phyloP scores from a whole-genome alignment of 2,113 vertebrate species.

The Clinocottus analis region DNA sequence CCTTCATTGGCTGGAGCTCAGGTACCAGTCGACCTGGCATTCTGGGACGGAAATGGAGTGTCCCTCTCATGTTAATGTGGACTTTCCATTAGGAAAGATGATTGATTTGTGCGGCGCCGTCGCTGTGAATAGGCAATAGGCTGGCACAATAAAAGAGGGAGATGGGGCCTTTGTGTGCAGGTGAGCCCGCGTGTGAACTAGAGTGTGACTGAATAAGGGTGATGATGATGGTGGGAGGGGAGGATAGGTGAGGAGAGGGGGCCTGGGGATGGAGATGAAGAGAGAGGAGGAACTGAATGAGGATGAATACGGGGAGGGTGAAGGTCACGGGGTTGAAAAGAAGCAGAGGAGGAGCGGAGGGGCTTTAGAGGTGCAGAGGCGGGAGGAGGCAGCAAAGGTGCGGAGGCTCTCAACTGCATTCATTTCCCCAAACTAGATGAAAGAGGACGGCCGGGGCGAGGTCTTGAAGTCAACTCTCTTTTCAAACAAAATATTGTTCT shows the following conservation, averaged over 20 bases:
- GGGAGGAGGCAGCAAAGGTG: slow-evolving; percentile 56
- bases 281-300: slow-evolving; percentile 56
- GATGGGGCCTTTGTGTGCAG: slow-evolving; percentile 72
- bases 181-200: slow-evolving; percentile 66
- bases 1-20: slow-evolving; percentile 69
- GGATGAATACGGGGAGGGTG: slow-evolving; percentile 55
- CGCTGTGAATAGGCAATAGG: slow-evolving; percentile 73
- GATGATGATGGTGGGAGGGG: slow-evolving; percentile 33
- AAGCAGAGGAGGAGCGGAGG: slow-evolving; percentile 34
- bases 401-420: slow-evolving; percentile 45
- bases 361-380: slow-evolving; percentile 25
- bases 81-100: slow-evolving; percentile 84
- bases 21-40: slow-evolving; percentile 81
- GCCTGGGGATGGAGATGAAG: slow-evolving; percentile 3
- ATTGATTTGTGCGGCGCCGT: slow-evolving; percentile 80
- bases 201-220: slow-evolving; percentile 73
- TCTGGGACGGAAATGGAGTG: slow-evolving; percentile 83
- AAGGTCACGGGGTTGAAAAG: slow-evolving; percentile 62
- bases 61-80: slow-evolving; percentile 84
- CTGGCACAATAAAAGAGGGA: slow-evolving; percentile 69
- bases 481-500: slow-evolving; percentile 21
- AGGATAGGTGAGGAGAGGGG: slow-evolving; percentile 13
- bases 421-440: slow-evolving; percentile 34
- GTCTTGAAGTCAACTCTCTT: slow-evolving; percentile 26
- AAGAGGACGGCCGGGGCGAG: slow-evolving; percentile 14